phyloP scores from a whole-genome alignment of 2,888 invertebrate species.

The Zhengitettix transpicula region DNA sequence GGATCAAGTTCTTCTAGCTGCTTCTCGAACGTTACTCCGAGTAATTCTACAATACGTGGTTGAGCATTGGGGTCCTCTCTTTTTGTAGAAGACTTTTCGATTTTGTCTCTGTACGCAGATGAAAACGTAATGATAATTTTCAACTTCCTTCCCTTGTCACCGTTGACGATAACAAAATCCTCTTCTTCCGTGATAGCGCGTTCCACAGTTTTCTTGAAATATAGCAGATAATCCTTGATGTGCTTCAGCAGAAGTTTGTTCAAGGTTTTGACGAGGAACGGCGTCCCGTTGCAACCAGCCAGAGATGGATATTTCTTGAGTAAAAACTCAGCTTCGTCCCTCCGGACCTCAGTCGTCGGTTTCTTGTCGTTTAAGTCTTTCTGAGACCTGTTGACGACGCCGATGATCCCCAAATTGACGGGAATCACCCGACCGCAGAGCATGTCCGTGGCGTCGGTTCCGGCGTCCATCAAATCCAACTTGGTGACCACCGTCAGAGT shows the following conservation, averaged over 20 bases:
- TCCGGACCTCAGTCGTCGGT: constrained; percentile 56
- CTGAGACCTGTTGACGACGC: constrained; percentile 96
- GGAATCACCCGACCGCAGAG: constrained; percentile 95
- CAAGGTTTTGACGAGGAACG: constrained; percentile 89
- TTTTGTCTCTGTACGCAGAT: constrained; percentile 92
- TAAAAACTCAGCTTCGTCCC: constrained; percentile 86
- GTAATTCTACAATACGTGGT: constrained; percentile 42
- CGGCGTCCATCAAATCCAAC: constrained; percentile 98
- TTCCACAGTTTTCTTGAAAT: constrained; percentile 95
- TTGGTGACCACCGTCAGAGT: constrained; percentile 98
- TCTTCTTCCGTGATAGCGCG: constrained; percentile 97
- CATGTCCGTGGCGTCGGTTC: constrained; percentile 98
- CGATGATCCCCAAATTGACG: constrained; percentile 96
- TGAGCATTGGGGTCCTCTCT: constrained; percentile 75
- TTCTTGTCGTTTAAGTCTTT: constrained; percentile 91
- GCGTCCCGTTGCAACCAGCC: constrained; percentile 90
- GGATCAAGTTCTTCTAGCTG: constrained; percentile 40
- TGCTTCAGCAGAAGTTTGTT: constrained; percentile 97
- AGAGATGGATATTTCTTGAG: constrained; percentile 96
- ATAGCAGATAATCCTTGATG: constrained; percentile 94
- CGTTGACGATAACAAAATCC: constrained; percentile 85
- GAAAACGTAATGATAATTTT: constrained; percentile 99
- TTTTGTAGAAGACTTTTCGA: constrained; percentile 93
- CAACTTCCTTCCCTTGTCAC: constrained; percentile 86
- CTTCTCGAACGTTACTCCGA: constrained; percentile 39